These are phyloP conservation scores for Drosophila vallismaia DNA, from an alignment of 2,888 invertebrate species.

Conservation along the genomic window DNA sequence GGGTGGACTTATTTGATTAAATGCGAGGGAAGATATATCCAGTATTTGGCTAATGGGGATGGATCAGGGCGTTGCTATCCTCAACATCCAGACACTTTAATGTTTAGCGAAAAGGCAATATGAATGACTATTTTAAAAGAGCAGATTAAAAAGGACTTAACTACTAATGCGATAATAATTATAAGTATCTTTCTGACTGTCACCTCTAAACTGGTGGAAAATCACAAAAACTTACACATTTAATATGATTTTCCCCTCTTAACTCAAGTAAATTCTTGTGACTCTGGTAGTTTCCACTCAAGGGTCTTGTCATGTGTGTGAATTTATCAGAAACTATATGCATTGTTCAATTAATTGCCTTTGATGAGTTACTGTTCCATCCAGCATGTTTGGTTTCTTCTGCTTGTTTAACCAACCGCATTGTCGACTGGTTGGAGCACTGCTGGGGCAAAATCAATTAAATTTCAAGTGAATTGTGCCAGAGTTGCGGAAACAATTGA, in stretches of 20 bases:
- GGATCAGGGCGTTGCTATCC: not conserved
- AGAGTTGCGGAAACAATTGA: constrained; percentile 28
- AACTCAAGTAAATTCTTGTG: not conserved
- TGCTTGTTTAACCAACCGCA: constrained; percentile 26
- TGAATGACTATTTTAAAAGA: too few relatives aligned
- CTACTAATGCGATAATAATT: too few relatives aligned
- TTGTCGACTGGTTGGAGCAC: constrained; percentile 46
- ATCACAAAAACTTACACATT: too few relatives aligned
- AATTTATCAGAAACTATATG: not conserved
- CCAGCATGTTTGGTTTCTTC: constrained; percentile 9
- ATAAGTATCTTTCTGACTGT: too few relatives aligned
- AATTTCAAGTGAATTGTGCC: constrained; percentile 61
- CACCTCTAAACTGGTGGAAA: too few relatives aligned
- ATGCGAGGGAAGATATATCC: not conserved
- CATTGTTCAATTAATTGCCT: constrained; percentile 23
- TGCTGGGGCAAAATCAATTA: constrained; percentile 63
- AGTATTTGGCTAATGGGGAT: not conserved
- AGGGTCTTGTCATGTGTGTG: not conserved
- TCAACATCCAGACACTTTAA: not conserved
- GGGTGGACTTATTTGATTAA: constrained; percentile 1
- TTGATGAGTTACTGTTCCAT: constrained; percentile 20
- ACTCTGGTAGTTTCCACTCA: not conserved
- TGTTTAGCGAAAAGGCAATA: too few relatives aligned
- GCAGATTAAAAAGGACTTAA: not conserved
- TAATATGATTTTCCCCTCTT: not conserved